Base-by-base conservation (phyloP, 2,888 invertebrate species). In the Toxonevra muliebris region DNA sequence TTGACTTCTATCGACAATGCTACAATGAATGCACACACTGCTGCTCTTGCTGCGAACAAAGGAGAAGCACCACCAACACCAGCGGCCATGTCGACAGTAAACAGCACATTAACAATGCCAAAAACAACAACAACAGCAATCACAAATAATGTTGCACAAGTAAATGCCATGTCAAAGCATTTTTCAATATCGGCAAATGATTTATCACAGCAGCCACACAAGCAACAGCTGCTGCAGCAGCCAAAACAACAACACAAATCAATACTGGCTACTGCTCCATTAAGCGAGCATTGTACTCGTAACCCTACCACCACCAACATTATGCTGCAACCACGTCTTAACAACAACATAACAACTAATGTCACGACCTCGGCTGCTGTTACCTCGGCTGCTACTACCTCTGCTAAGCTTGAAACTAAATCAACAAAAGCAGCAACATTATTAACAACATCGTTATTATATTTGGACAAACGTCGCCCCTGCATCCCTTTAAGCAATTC, bases 141-240 rank as follows among this genome's bases (percentile, higher is more conserved):
- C n/a, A 15, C 43, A 54, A 52, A 59, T 48, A 63, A 52, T 45
- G 45, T 42, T 43, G 61, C 41, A 41, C 41, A 52, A 59, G 62
- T 20, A 53, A 65, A 54, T 52, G 50, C 52, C 61, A 66, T 60
- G 68, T 76, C 80, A 41, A 86, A 86, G 78, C 76, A 76, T 73
- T 73, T 79, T 62, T 86, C 87, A 68, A 77, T 86, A 71, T 86
- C 87, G 52, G 83, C 86, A 43, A 86, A 84, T 75, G 87, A 87
- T 82, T 86, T 87, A 78, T 86, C 84, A 74, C 78, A 60, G 66
- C 54, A 43, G 64, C 42, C 53, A 69, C 48, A 43, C 53, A 30
- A 20, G 61, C 17, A 20, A 40, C 53, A 13, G n/a, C 52, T 57
- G 11, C 42, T 41, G 19, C 50, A 62, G 20, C 57, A 60, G 40